These are phyloP conservation scores for Pocillopora grandis DNA, from an alignment of 92 coral and sea anemone species.

Conservation along the genomic window DNA sequence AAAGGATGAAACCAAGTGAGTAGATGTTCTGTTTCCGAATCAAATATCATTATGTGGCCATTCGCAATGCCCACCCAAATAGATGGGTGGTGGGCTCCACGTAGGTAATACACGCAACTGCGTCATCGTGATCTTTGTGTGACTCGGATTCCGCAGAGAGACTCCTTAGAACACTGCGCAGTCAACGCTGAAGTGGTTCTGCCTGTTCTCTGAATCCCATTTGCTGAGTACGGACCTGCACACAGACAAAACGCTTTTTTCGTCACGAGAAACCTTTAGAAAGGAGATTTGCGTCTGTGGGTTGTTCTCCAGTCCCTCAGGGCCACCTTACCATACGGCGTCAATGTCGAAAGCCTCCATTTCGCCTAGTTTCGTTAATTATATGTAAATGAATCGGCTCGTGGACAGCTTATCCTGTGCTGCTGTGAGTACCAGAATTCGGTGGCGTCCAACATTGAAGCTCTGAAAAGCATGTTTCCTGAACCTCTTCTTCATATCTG, in stretches of 20 bases:
- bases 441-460: constrained; percentile 73
- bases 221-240: constrained; percentile 83
- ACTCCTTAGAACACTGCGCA: constrained; percentile 57
- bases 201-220: constrained; percentile 76
- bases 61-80: constrained; percentile 92
- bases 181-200: constrained; percentile 68
- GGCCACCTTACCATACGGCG: constrained; percentile 90
- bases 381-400: constrained; percentile 79
- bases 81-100: constrained; percentile 75
- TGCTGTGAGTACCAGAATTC: constrained; percentile 65
- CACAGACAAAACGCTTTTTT: constrained; percentile 68
- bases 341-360: constrained; percentile 91
- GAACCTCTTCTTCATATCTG: constrained; percentile 76
- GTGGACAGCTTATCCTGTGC: constrained; percentile 70
- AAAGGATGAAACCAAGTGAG: constrained; percentile 89
- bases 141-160: constrained; percentile 15
- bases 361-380: constrained; percentile 72
- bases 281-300: constrained; percentile 76
- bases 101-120: constrained; percentile 73
- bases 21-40: constrained; percentile 65
- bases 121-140: constrained; percentile 29
- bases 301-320: constrained; percentile 66
- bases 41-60: constrained; percentile 85
- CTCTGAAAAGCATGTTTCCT: constrained; percentile 54
- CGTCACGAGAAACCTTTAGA: constrained; percentile 59